phyloP scores from a whole-genome alignment of 2,888 invertebrate species.

The Hyalella azteca region DNA sequence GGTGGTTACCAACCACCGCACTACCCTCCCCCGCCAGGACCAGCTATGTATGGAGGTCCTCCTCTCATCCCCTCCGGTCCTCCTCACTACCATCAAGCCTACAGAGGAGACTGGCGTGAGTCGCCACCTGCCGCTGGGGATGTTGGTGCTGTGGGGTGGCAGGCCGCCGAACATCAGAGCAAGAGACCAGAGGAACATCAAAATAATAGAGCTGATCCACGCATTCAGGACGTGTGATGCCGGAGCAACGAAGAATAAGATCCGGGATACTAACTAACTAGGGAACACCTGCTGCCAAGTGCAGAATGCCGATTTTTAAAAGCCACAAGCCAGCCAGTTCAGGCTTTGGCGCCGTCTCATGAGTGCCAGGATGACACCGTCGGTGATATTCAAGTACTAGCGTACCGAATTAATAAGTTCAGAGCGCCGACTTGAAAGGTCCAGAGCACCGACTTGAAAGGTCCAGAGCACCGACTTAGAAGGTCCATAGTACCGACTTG shows the following conservation, averaged over 20 bases:
- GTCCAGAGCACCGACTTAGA: too few species aligned
- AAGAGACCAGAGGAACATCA: not conserved
- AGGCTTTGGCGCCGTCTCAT: too few species aligned
- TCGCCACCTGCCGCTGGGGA: not conserved
- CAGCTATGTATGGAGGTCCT: slow-evolving; percentile 44
- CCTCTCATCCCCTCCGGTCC: slow-evolving; percentile 35
- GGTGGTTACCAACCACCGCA: slow-evolving; percentile 39
- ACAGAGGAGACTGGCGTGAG: slow-evolving; percentile 39
- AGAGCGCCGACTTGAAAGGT: too few species aligned
- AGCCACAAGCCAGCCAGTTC: too few species aligned
- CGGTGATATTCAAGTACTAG: not conserved
- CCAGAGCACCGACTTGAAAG: too few species aligned
- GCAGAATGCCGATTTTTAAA: not conserved
- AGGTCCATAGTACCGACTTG: too few species aligned
- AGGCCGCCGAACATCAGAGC: not conserved
- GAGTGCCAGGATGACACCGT: not conserved
- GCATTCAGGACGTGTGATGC: not conserved
- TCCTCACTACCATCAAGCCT: slow-evolving; percentile 22
- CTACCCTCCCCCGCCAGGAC: slow-evolving; percentile 41
- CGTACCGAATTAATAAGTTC: not conserved
- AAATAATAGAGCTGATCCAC: not conserved
- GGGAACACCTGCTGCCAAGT: not conserved
- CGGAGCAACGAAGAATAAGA: not conserved
- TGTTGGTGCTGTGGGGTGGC: not conserved
- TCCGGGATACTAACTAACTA: not conserved